phyloP scores from a whole-genome alignment of 2,888 invertebrate species.

The Protophormia terraenovae region DNA sequence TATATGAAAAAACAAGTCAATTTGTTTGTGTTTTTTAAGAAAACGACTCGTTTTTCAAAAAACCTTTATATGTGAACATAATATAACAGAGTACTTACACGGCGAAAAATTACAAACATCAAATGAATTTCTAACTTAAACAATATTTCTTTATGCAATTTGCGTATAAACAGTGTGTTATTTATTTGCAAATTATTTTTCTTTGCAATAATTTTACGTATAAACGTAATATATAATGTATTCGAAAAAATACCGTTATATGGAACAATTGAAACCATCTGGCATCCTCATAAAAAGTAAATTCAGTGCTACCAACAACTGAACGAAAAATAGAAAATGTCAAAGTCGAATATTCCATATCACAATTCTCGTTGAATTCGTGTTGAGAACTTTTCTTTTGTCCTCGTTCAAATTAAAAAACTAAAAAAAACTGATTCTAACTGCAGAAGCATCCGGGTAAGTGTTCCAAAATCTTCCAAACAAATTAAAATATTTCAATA shows the following conservation, averaged over 20 bases:
- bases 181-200: too few species aligned
- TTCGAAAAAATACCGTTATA: not conserved
- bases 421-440: constrained; percentile 69
- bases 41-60: too few species aligned
- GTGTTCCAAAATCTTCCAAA: constrained; percentile 35
- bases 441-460: constrained; percentile 72
- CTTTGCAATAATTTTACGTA: too few species aligned
- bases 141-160: too few species aligned
- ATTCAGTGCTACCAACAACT: constrained; percentile 22
- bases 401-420: constrained; percentile 68
- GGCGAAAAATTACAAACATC: too few species aligned
- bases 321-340: constrained; percentile 33
- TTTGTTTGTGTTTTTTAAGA: too few species aligned
- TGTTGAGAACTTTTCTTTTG: constrained; percentile 71
- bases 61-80: too few species aligned
- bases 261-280: not conserved
- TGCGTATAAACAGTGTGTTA: too few species aligned
- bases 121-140: too few species aligned
- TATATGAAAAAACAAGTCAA: too few species aligned
- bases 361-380: constrained; percentile 73
- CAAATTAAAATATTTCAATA: not conserved
- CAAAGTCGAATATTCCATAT: constrained; percentile 67
- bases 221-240: too few species aligned
- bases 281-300: not conserved
- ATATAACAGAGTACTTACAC: too few species aligned